Evolutionary conservation across 2,113 vertebrate genomes (phyloP), one percentile per base, ranked within the genome.

Genomic region (Willisornis vidua): DNA sequence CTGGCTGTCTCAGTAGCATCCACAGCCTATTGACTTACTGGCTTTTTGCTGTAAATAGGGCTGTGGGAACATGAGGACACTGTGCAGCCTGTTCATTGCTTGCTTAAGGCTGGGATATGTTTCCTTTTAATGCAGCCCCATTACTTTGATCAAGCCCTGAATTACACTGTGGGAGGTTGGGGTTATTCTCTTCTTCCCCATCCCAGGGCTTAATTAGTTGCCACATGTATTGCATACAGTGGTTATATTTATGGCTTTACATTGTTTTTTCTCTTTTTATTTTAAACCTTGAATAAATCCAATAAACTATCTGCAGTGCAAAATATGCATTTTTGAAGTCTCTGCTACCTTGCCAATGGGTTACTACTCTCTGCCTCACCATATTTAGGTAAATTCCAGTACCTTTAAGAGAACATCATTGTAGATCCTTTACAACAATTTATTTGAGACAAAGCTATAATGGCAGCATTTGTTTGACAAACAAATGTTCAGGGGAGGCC

Each of bases 101-200:
- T 28, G 39, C 52, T 31, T 10, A 13, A 10, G 35, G 33, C 43
- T 39, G n/a, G 39, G 22, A 7, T 48, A 5, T 17, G 8, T 46
- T 49, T 48, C 78, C 12, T 79, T 61, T 29, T 29, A 7, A 11
- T 10, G 14, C 2, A 2, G n/a, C 35, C 9, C 28, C 1, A 0
- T 28, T 46, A 18, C 49, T 48, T 46, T 31, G 8, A 8, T 33
- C 55, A 52, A 65, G 51, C 52, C 52, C 75, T 55, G 48, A 66
- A n/a, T 46, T 24, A 10, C 9, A 5, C n/a, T 46, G 20, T 9
- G 29, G 16, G 9, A 85, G 20, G 8, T 1, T 37, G 41, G 17
- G 26, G 16, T 90, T 77, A 5, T n/a, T 59, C 22, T 72, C 49
- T 82, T 43, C 35, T 45, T 85, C 39, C 29, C 18, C 23, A 19